Base-by-base conservation (phyloP, 2,888 invertebrate genomes). In the Achlya flavicornis region DNA sequence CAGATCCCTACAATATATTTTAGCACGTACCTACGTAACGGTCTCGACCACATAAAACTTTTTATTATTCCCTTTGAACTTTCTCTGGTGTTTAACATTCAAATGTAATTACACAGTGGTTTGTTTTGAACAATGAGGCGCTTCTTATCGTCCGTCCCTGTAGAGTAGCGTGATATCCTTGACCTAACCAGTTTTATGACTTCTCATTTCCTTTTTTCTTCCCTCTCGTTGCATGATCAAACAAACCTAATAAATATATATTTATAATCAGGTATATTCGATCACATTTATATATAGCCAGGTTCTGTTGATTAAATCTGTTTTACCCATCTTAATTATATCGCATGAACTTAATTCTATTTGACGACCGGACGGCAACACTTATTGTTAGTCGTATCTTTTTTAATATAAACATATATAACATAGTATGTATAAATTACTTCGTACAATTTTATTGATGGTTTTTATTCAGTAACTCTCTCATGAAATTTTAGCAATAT, bases 1-100 rank as follows among this genome's bases (percentile, higher is more conserved):
- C 66, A 69, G 72, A 72, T 70, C 69, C 67, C 71, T 78, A 74
- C 71, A 79, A 77, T 78, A 74, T 75, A 74, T 69, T 64, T 68
- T 67, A 65, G 69, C 67, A 72, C 67, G 66, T 70, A 69, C 6
- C 16, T 35, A 35, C 62, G 64, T 68, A 72, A 67, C 63, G 67
- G 61, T 46, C n/a, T n/a, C 63, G 53, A 62, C 58, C 63, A 64
- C 69, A 64, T 72, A 67, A 80, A 78, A 82, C 66, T 70, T 73
- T 75, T 78, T 78, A 80, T 77, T 75, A 70, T 73, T 70, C 66
- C 63, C 67, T 63, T 62, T 68, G 59, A 68, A 68, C 72, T 64
- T 64, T 58, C 64, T 63, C 66, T 66, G 67, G 66, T 74, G 75
- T 76, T 74, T 74, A 69, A 76, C 72, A 74, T 72, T 70, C 64